These are phyloP conservation scores for Zelostemma sp. DNA, from an alignment of 1,140 invertebrate species.

Conservation along the genomic window DNA sequence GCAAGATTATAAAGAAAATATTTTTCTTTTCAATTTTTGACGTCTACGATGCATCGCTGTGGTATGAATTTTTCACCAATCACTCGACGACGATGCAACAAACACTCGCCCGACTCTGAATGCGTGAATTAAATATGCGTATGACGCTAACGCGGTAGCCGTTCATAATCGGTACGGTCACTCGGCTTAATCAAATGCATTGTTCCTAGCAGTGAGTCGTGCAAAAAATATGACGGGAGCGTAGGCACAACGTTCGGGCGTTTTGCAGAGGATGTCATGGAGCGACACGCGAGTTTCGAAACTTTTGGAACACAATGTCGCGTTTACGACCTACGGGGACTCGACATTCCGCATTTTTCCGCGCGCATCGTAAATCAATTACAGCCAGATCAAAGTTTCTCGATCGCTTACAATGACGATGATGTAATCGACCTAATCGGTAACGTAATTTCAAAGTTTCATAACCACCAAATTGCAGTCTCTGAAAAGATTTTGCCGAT, in stretches of 20 bases:
- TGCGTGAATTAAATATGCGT: too few species aligned
- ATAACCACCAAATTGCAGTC: too few species aligned
- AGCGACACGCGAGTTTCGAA: slow-evolving; percentile 37
- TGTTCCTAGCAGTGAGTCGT: slow-evolving; percentile 36
- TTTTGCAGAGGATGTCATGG: slow-evolving; percentile 48
- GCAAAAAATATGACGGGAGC: slow-evolving; percentile 43
- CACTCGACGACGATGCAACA: background rate
- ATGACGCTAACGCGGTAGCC: slow-evolving; percentile 22
- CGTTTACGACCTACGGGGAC: slow-evolving; percentile 19
- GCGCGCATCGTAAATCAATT: background rate
- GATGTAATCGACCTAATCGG: background rate
- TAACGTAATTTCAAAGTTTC: too few species aligned
- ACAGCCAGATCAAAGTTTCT: background rate
- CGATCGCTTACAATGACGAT: background rate
- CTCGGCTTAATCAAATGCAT: slow-evolving; percentile 46
- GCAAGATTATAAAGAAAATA: too few species aligned
- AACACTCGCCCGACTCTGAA: too few species aligned
- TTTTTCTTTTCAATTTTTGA: too few species aligned
- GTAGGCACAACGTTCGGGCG: slow-evolving; percentile 42
- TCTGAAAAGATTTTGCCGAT: too few species aligned
- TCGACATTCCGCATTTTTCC: slow-evolving; percentile 23
- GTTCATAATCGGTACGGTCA: slow-evolving; percentile 39
- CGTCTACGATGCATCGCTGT: too few species aligned
- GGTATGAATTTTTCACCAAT: too few species aligned
- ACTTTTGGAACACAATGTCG: slow-evolving; percentile 27